Conservation (phyloP, 2,888 invertebrate genomes). For the Germaria angustata region DNA sequence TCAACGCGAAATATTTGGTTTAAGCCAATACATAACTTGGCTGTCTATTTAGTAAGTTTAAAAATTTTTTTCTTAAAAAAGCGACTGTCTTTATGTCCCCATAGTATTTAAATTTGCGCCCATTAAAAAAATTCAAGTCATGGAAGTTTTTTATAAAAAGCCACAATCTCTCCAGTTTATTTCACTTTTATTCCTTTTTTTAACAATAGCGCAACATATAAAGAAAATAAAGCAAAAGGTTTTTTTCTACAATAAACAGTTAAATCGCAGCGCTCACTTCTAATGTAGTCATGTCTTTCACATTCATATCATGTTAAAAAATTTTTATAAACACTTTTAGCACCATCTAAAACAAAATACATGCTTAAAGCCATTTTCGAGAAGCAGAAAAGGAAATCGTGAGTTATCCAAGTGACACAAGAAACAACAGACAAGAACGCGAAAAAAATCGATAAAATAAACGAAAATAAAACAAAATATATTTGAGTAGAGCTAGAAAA, state of each 20-base stretch:
- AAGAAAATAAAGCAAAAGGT: neutral
- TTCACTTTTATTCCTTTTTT: too few relatives aligned
- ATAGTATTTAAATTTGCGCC: too few relatives aligned
- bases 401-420: slow-evolving; percentile 44
- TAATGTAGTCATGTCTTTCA: slow-evolving; percentile 22
- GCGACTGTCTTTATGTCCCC: too few relatives aligned
- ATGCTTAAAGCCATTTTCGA: slow-evolving; percentile 37
- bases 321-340: neutral
- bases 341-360: neutral
- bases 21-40: too few relatives aligned
- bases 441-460: neutral
- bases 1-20: too few relatives aligned
- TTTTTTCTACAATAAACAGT: neutral
- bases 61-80: too few relatives aligned
- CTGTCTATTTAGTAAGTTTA: too few relatives aligned
- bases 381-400: slow-evolving; percentile 32
- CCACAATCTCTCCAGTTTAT: neutral
- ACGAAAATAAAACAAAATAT: neutral
- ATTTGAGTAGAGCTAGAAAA: neutral
- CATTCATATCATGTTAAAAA: neutral
- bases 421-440: neutral
- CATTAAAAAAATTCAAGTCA: too few relatives aligned
- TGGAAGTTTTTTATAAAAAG: neutral
- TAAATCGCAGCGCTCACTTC: slow-evolving; percentile 25
- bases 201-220: too few relatives aligned